phyloP scores from a whole-genome alignment of 23 tunicate genomes.

The Halocynthia roretzi region DNA sequence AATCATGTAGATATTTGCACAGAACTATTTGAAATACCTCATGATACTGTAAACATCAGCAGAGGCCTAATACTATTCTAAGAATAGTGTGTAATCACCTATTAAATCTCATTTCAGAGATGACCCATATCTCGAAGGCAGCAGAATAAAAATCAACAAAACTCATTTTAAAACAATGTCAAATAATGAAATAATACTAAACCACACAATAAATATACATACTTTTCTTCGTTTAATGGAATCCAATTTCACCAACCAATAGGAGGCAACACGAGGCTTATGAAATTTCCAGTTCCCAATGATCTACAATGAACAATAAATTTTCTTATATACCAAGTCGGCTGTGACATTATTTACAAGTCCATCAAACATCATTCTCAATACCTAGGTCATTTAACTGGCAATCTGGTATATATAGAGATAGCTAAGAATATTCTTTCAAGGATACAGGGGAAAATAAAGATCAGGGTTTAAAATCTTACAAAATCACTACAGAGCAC shows the following conservation, averaged over 20 bases:
- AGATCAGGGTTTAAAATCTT: not conserved
- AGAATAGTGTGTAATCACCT: not conserved
- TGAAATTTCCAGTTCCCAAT: constrained; percentile 60
- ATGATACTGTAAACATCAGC: no score
- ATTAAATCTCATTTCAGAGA: not conserved
- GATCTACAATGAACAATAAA: constrained; percentile 27
- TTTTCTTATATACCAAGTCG: not conserved
- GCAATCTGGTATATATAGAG: not conserved
- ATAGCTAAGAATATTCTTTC: not conserved
- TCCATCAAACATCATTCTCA: no score
- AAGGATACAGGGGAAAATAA: not conserved
- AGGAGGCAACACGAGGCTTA: constrained; percentile 60
- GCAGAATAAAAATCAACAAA: not conserved
- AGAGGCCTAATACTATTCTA: not conserved
- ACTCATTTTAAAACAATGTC: not conserved
- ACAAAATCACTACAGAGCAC: constrained; percentile 2
- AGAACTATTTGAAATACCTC: no score
- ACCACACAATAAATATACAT: no score
- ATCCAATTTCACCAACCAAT: constrained; percentile 86
- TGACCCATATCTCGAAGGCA: no score
- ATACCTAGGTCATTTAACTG: no score
- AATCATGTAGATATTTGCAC: no score
- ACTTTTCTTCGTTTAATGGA: constrained; percentile 73
- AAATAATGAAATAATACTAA: no score
- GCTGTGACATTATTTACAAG: no score